phyloP scores from a whole-genome alignment of 35 echinoderm and acorn worm species.

The Strongylocentrotus purpuratus region DNA sequence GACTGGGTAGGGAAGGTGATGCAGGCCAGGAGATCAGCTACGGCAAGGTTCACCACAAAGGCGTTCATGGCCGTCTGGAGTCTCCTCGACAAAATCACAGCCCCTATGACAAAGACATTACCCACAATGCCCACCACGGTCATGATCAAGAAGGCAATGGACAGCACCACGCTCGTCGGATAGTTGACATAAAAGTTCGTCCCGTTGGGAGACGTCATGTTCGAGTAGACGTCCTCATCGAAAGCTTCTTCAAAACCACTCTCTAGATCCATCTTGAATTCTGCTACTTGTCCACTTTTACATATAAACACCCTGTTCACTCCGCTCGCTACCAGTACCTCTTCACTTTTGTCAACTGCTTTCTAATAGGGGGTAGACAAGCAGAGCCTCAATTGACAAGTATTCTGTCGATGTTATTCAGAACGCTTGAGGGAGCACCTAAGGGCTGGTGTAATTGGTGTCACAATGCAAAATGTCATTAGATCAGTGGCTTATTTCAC shows the following conservation, averaged over 20 bases:
- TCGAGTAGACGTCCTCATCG: neutral
- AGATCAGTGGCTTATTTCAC: neutral
- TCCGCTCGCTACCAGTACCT: neutral
- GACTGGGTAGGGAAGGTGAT: neutral
- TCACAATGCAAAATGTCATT: neutral
- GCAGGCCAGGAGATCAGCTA: constrained; percentile 44
- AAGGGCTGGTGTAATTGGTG: neutral
- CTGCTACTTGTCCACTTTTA: neutral
- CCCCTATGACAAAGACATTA: constrained; percentile 30
- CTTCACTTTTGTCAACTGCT: neutral
- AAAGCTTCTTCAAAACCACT: neutral
- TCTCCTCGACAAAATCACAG: neutral
- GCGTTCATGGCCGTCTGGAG: constrained; percentile 25
- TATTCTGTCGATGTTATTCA: neutral
- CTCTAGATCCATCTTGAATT: neutral
- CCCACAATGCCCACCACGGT: constrained; percentile 38
- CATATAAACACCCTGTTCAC: neutral
- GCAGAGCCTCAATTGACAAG: neutral
- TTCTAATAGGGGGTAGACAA: neutral
- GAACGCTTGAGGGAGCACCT: neutral
- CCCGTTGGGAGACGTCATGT: neutral
- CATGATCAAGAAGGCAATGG: neutral
- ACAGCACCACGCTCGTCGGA: neutral
- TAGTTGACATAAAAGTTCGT: neutral
- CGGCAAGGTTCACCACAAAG: constrained; percentile 38